phyloP scores from a whole-genome alignment of 2,797 vertebrate genomes.

The Champsocephalus esox region DNA sequence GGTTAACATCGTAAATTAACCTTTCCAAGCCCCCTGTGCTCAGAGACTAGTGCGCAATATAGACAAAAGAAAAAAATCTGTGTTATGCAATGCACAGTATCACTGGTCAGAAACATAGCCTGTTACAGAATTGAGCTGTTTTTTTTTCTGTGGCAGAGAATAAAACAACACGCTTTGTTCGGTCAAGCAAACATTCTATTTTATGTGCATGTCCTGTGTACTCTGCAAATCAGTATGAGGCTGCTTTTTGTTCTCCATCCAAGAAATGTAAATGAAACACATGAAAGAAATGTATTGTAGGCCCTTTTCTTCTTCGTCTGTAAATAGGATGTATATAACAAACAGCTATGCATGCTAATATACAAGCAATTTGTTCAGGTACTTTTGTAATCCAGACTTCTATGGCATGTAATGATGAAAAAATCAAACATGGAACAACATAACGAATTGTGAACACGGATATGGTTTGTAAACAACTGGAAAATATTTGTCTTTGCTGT shows the following conservation, averaged over 20 bases:
- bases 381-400: constrained; percentile 95
- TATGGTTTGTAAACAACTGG: constrained; percentile 82
- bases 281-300: constrained; percentile 81
- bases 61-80: constrained; percentile 70
- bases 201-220: constrained; percentile 93
- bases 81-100: constrained; percentile 78
- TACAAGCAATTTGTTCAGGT: constrained; percentile 97
- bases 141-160: constrained; percentile 50
- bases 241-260: constrained; percentile 88
- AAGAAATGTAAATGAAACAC: constrained; percentile 91
- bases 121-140: constrained; percentile 62
- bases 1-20: constrained; percentile 91
- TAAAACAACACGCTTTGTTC: constrained; percentile 75
- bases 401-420: constrained; percentile 92
- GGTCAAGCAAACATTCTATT: constrained; percentile 87
- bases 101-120: constrained; percentile 65
- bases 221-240: constrained; percentile 86
- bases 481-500: constrained; percentile 78
- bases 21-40: constrained; percentile 90
- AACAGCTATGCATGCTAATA: constrained; percentile 97
- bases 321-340: constrained; percentile 93
- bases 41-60: constrained; percentile 87
- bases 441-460: constrained; percentile 82
- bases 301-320: constrained; percentile 87
- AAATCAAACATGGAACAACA: constrained; percentile 77